Conservation (phyloP, 2,797 vertebrate genomes). For the Miichthys miiuy region DNA sequence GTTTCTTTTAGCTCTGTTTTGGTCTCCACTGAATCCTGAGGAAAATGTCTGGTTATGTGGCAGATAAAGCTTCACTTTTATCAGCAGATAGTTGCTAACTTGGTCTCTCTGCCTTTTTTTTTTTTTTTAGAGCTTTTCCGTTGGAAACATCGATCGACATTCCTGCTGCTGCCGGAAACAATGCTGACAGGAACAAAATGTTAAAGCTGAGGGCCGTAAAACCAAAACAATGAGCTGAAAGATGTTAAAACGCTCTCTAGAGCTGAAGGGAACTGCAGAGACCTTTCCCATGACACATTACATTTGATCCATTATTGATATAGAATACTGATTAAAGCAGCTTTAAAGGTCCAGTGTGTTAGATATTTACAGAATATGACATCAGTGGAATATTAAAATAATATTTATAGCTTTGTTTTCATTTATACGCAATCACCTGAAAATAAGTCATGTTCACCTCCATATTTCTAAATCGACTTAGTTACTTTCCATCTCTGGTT, state of each 20-base stretch:
- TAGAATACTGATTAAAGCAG: neutral
- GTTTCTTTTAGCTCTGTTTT: neutral
- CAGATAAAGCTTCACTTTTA: neutral
- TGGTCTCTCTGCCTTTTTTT: neutral
- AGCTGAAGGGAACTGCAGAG: neutral
- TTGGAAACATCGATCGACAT: neutral
- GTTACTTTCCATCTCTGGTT: neutral
- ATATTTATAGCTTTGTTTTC: too few species aligned
- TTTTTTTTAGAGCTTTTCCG: neutral
- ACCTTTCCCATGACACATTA: neutral
- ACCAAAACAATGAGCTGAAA: conserved; percentile 4
- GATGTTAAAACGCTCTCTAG: too few species aligned
- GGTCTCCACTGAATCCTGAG: neutral
- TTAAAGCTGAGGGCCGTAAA: neutral
- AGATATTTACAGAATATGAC: too few species aligned
- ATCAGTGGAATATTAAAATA: too few species aligned
- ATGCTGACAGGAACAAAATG: too few species aligned
- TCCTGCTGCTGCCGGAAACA: too few species aligned
- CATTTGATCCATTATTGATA: neutral
- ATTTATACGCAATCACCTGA: too few species aligned
- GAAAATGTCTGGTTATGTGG: too few species aligned
- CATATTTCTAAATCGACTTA: too few species aligned
- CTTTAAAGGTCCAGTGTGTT: neutral
- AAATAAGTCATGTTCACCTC: too few species aligned
- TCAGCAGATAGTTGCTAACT: neutral